Conservation (phyloP, 2,888 invertebrate genomes). For the Lithosia quadra region DNA sequence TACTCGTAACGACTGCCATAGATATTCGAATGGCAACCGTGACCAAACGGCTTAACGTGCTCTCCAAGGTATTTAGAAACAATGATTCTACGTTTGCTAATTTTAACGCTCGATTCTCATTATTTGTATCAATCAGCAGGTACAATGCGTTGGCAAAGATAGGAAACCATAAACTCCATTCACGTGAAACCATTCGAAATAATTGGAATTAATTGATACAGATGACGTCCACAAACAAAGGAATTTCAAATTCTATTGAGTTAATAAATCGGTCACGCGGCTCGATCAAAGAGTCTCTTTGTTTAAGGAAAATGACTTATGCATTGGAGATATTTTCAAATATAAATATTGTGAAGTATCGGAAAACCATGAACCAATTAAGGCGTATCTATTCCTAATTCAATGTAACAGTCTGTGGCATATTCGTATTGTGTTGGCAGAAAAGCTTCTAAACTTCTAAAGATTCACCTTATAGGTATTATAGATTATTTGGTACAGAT, state of each 20-base stretch:
- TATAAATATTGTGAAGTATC: not conserved
- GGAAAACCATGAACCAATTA: too few relatives aligned
- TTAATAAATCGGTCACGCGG: slow-evolving; percentile 3
- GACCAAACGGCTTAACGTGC: too few relatives aligned
- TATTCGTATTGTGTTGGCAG: too few relatives aligned
- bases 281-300: not conserved
- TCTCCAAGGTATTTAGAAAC: too few relatives aligned
- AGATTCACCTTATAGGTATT: too few relatives aligned
- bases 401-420: too few relatives aligned
- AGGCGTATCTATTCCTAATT: too few relatives aligned
- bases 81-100: not conserved
- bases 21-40: too few relatives aligned
- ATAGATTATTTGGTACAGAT: too few relatives aligned
- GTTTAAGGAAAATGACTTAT: not conserved
- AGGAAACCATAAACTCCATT: not conserved
- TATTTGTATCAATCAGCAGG: slow-evolving; percentile 5
- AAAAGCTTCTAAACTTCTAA: too few relatives aligned
- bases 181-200: slow-evolving; percentile 30
- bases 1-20: too few relatives aligned
- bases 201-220: slow-evolving; percentile 37
- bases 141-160: not conserved
- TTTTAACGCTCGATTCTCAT: not conserved
- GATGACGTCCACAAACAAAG: slow-evolving; percentile 32
- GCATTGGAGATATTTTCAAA: not conserved
- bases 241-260: slow-evolving; percentile 19